phyloP scores from a whole-genome alignment of 2,113 vertebrate species.

The Laterallus jamaicensis region DNA sequence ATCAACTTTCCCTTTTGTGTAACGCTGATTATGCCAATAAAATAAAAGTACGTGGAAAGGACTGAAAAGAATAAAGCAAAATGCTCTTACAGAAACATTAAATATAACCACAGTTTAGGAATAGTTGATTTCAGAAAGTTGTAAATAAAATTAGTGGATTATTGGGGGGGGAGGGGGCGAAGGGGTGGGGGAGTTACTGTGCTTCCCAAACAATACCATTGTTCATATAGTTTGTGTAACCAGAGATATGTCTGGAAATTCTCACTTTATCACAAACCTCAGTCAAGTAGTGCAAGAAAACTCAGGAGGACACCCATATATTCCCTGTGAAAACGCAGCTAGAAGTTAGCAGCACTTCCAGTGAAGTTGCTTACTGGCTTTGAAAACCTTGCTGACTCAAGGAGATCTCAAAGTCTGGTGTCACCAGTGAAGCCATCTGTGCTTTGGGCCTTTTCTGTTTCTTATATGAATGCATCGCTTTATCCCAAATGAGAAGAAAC shows the following conservation, averaged over 20 bases:
- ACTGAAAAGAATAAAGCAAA: background rate
- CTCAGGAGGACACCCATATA: background rate
- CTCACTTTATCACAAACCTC: background rate
- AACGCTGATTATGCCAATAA: background rate
- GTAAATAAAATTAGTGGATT: background rate
- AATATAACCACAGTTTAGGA: background rate
- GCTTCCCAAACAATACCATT: background rate
- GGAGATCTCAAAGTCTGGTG: background rate
- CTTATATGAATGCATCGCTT: background rate
- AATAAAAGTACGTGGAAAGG: background rate
- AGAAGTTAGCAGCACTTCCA: background rate
- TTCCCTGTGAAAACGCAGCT: background rate
- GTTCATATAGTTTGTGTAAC: background rate
- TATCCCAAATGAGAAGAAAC: background rate
- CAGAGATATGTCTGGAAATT: background rate
- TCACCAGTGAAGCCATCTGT: background rate
- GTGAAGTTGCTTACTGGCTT: background rate
- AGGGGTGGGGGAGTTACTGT: background rate
- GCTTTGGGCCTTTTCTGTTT: background rate
- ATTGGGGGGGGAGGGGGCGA: background rate
- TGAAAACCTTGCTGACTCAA: background rate
- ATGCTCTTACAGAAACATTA: background rate
- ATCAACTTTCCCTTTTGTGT: background rate
- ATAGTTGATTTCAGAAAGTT: background rate
- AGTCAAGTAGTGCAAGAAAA: background rate